Evolutionary conservation across 2,888 invertebrate genomes (phyloP).

Genomic region (Euclidia mi): DNA sequence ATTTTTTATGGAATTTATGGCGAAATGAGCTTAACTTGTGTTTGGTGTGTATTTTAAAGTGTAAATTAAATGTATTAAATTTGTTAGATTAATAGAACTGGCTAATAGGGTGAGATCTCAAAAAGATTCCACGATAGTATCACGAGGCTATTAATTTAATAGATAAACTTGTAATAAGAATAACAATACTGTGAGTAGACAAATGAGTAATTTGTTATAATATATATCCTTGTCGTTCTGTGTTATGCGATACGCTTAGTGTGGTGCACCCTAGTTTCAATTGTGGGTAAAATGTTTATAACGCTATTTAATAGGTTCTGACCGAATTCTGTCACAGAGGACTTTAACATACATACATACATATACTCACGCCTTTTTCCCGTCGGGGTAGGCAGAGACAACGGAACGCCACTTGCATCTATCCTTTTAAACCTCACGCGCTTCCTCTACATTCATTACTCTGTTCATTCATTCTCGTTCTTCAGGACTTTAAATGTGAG

Average conservation of each 20-base stretch:
- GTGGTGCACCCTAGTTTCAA: slow-evolving; percentile 27
- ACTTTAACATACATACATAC: too few relatives aligned
- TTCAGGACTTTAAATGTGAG: too few relatives aligned
- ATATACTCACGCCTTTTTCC: too few relatives aligned
- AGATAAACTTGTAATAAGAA: slow-evolving; percentile 49
- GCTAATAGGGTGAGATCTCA: slow-evolving; percentile 45
- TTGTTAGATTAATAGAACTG: slow-evolving; percentile 2
- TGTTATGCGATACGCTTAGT: slow-evolving; percentile 35
- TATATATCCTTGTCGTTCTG: slow-evolving; percentile 33
- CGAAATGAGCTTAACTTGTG: neutral
- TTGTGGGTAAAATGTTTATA: neutral
- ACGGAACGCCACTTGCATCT: too few relatives aligned
- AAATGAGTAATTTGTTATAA: slow-evolving; percentile 50
- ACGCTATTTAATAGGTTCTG: slow-evolving; percentile 4
- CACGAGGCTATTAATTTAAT: slow-evolving; percentile 43
- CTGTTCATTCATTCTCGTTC: too few relatives aligned
- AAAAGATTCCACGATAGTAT: slow-evolving; percentile 59
- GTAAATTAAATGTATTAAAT: too few relatives aligned
- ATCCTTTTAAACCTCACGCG: too few relatives aligned
- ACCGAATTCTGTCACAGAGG: slow-evolving; percentile 1
- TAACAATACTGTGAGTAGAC: slow-evolving; percentile 40
- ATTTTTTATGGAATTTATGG: too few relatives aligned
- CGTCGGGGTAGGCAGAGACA: too few relatives aligned
- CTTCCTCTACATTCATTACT: too few relatives aligned
- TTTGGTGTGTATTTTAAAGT: neutral